Conservation (phyloP, 2,888 invertebrate genomes). For the Dione vanillae region DNA sequence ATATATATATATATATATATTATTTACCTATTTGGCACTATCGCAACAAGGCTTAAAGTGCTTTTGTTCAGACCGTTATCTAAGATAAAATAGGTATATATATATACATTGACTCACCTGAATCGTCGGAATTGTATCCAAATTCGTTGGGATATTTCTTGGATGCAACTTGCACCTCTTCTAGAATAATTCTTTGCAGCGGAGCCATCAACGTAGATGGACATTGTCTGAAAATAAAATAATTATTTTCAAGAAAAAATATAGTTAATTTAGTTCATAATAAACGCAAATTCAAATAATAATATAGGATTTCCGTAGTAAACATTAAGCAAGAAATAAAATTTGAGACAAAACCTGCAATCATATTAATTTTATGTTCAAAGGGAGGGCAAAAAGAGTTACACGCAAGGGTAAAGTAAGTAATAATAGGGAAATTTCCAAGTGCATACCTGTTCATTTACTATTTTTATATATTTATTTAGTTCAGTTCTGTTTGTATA, state of each 20-base stretch:
- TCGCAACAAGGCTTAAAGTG: not conserved
- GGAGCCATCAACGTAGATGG: slow-evolving; percentile 87
- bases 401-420: not conserved
- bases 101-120: slow-evolving; percentile 71
- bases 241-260: slow-evolving; percentile 5
- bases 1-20: not conserved
- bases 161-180: slow-evolving; percentile 86
- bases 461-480: not conserved
- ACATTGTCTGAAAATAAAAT: slow-evolving; percentile 85
- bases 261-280: not conserved
- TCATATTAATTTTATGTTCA: not conserved
- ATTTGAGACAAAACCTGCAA: not conserved
- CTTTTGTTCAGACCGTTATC: not conserved
- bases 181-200: slow-evolving; percentile 87
- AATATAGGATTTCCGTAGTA: not conserved
- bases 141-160: slow-evolving; percentile 86
- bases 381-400: not conserved
- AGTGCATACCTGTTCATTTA: not conserved
- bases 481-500: not conserved
- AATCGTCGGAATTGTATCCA: slow-evolving; percentile 85
- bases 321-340: not conserved
- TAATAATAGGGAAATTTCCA: not conserved
- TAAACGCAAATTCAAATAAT: not conserved
- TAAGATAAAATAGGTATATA: not conserved
- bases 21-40: not conserved